A percentile compares a stretch with the other conserved stretches of the same genome.
These are phyloP conservation scores for Vanessa tameamea DNA, from an alignment of 1,140 invertebrate genomes.

Conservation along the genomic window DNA sequence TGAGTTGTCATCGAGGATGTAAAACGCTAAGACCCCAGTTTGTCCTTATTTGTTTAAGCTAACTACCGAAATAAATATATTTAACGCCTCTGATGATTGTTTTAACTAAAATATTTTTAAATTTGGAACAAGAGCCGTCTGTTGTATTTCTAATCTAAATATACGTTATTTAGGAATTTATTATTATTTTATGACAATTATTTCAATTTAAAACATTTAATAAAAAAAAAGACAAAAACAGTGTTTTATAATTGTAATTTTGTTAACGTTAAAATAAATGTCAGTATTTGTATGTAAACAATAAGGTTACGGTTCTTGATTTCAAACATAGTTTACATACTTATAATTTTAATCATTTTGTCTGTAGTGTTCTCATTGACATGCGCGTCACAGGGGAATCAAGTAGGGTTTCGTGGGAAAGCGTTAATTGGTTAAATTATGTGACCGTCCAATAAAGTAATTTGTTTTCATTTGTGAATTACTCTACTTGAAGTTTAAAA, in stretches of 20 bases:
- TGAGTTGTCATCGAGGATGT: constrained; percentile 76
- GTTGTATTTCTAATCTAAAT: neutral
- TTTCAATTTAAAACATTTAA: neutral
- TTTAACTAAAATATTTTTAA: constrained; percentile 22
- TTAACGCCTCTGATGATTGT: constrained; percentile 69
- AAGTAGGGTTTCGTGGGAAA: constrained; percentile 42
- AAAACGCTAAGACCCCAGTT: constrained; percentile 64
- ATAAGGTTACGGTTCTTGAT: too few species aligned
- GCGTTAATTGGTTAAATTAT: constrained; percentile 73
- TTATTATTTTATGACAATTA: neutral
- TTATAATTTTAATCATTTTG: neutral
- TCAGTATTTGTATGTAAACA: too few species aligned
- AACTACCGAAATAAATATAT: constrained; percentile 75
- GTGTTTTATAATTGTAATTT: too few species aligned
- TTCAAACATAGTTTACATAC: neutral
- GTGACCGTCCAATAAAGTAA: constrained; percentile 48
- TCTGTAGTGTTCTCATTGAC: constrained; percentile 15
- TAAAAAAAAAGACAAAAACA: neutral
- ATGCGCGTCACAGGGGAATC: constrained; percentile 52
- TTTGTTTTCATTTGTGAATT: constrained; percentile 65
- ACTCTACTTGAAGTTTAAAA: constrained; percentile 38
- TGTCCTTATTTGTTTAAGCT: constrained; percentile 69
- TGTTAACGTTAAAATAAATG: too few species aligned
- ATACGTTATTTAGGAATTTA: too few species aligned
- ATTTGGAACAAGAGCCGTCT: constrained; percentile 12